Evolutionary conservation across 2,797 vertebrate species (phyloP).

Genomic region (Sardinella longiceps): DNA sequence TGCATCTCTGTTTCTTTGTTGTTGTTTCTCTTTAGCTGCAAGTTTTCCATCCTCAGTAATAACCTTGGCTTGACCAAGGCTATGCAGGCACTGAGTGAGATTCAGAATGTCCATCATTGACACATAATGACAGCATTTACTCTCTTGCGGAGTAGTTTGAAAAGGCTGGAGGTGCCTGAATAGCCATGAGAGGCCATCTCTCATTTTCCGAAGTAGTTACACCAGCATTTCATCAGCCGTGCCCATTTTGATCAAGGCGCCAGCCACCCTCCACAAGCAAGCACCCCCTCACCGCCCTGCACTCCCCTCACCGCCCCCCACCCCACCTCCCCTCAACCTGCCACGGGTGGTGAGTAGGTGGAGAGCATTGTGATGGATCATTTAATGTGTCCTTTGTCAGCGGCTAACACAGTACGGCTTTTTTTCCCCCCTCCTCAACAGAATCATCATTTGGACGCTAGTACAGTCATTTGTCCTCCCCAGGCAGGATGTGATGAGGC

Average conservation of each 20-base stretch:
- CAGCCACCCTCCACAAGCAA: slow-evolving; percentile 9
- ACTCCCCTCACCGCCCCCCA: too few species aligned
- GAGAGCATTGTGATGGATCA: slow-evolving; percentile 41
- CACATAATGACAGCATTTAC: not conserved
- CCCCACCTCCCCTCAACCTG: not conserved
- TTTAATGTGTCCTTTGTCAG: slow-evolving; percentile 52
- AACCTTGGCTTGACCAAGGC: not conserved
- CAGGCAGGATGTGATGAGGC: slow-evolving; percentile 29
- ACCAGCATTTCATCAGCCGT: slow-evolving; percentile 13
- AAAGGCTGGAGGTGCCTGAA: slow-evolving; percentile 5
- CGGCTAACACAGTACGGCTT: slow-evolving; percentile 45
- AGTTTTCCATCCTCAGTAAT: not conserved
- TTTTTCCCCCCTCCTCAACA: slow-evolving; percentile 28
- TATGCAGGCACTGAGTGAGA: not conserved
- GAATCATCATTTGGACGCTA: slow-evolving; percentile 53
- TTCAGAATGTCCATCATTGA: not conserved
- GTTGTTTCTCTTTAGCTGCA: not conserved
- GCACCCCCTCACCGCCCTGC: not conserved
- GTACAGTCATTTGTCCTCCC: slow-evolving; percentile 44
- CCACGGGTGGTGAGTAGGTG: slow-evolving; percentile 2
- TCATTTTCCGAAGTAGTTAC: not conserved
- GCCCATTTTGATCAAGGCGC: slow-evolving; percentile 28
- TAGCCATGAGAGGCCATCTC: not conserved
- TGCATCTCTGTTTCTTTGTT: not conserved
- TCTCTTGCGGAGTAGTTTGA: not conserved